A percentile compares a stretch with the other conserved stretches of the same genome.
phyloP scores from a whole-genome alignment of 2,113 vertebrate genomes.

The Ascaphus truei region DNA sequence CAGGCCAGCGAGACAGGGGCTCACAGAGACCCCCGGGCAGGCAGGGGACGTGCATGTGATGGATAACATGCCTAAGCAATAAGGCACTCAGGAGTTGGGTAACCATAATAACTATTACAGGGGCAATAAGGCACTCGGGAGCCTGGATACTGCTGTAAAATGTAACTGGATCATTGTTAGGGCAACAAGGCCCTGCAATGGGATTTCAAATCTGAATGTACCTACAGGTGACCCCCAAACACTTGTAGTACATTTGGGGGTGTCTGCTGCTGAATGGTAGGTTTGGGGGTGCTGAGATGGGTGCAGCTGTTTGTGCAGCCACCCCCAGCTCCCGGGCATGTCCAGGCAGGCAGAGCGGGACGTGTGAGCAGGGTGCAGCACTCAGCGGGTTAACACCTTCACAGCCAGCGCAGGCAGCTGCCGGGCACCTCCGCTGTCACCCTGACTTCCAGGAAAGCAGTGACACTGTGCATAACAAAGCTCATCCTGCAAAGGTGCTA shows the following conservation, averaged over 20 bases:
- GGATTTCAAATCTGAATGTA: too few relatives aligned
- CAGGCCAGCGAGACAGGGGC: background rate
- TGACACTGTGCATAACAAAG: too few relatives aligned
- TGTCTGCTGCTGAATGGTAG: background rate
- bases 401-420: background rate
- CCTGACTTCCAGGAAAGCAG: too few relatives aligned
- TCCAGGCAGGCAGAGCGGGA: slow-evolving; percentile 50
- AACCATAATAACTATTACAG: background rate
- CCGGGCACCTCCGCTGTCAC: too few relatives aligned
- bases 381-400: slow-evolving; percentile 3
- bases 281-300: background rate
- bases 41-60: too few relatives aligned
- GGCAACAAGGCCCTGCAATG: slow-evolving; percentile 5
- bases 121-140: background rate
- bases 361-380: slow-evolving; percentile 22
- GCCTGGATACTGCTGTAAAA: background rate
- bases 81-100: background rate
- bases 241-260: background rate
- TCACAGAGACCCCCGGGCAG: too few relatives aligned
- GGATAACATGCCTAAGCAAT: too few relatives aligned
- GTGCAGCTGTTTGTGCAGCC: slow-evolving; percentile 4
- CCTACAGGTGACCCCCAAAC: background rate
- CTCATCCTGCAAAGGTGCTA: too few relatives aligned
- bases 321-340: slow-evolving; percentile 44
- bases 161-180: background rate